Conservation (phyloP, 2,888 invertebrate species). For the Poecilus cupreus region DNA sequence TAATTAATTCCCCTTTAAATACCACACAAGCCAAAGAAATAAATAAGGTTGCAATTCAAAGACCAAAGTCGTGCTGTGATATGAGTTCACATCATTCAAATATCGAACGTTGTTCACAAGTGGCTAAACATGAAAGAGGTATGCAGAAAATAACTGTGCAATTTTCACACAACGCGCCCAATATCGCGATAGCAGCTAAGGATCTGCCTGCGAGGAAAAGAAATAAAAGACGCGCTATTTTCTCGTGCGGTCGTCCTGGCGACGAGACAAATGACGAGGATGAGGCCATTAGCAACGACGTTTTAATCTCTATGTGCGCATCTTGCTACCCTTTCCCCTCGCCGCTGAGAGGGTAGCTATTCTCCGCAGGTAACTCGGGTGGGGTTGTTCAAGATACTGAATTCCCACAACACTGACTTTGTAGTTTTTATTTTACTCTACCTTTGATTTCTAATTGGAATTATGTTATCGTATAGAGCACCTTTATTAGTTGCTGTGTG, state of each 20-base stretch:
- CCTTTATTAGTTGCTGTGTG: too few relatives aligned
- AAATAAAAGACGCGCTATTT: conserved; percentile 7
- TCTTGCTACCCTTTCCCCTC: background rate
- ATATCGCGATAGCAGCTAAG: too few relatives aligned
- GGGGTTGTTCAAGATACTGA: background rate
- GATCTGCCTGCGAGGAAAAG: too few relatives aligned
- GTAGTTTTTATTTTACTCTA: background rate
- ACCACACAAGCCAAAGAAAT: too few relatives aligned
- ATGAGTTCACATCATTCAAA: background rate
- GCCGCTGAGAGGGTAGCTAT: background rate
- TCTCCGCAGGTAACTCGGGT: background rate
- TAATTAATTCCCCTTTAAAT: too few relatives aligned
- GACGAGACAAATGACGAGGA: conserved; percentile 37
- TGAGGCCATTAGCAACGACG: conserved; percentile 26
- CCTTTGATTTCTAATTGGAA: too few relatives aligned
- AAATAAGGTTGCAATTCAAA: too few relatives aligned
- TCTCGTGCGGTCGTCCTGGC: background rate
- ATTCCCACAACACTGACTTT: background rate
- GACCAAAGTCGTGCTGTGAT: too few relatives aligned
- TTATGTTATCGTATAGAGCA: too few relatives aligned
- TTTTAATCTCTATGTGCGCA: conserved; percentile 20
- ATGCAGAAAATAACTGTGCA: conserved; percentile 2
- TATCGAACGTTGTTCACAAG: conserved; percentile 8
- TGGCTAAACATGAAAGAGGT: conserved; percentile 6
- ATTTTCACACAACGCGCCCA: background rate